Conservation (phyloP, 1,140 invertebrate species). For the Mactra quadrangularis region DNA sequence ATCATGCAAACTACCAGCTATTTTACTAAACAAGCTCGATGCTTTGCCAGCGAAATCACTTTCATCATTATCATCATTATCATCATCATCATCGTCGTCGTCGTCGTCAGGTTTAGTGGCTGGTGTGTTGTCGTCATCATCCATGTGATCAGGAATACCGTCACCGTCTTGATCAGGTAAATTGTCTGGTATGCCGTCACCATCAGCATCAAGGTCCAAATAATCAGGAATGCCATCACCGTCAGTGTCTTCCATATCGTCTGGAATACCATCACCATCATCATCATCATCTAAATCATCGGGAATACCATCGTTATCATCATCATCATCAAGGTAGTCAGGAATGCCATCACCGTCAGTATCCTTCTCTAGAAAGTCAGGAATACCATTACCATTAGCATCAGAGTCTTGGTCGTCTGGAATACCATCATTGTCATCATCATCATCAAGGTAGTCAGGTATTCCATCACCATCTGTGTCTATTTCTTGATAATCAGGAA, state of each 20-base stretch:
- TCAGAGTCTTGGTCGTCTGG: slow-evolving; percentile 66
- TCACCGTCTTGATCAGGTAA: slow-evolving; percentile 77
- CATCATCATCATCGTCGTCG: slow-evolving; percentile 72
- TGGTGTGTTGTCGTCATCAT: slow-evolving; percentile 69
- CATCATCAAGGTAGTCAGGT: slow-evolving; percentile 38
- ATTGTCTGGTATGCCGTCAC: slow-evolving; percentile 76
- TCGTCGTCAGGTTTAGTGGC: slow-evolving; percentile 50
- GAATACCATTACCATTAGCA: slow-evolving; percentile 74
- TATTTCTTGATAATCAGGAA: slow-evolving; percentile 70
- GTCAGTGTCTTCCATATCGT: slow-evolving; percentile 32
- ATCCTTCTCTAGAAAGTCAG: slow-evolving; percentile 73
- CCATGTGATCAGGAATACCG: slow-evolving; percentile 73
- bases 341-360: slow-evolving; percentile 77
- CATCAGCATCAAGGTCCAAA: slow-evolving; percentile 71
- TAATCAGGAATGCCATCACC: slow-evolving; percentile 63
- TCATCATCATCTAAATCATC: slow-evolving; percentile 65
- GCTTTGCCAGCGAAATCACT: slow-evolving; percentile 77
- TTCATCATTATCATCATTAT: slow-evolving; percentile 50
- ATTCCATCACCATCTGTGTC: slow-evolving; percentile 79
- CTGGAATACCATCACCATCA: slow-evolving; percentile 79
- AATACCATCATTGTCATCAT: slow-evolving; percentile 73
- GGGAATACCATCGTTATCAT: slow-evolving; percentile 77
- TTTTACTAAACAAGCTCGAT: slow-evolving; percentile 56
- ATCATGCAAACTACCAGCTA: slow-evolving; percentile 65
- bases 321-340: slow-evolving; percentile 74